Base-by-base conservation (phyloP, 2,888 invertebrate genomes). In the Caenorhabditis sulstoni region DNA sequence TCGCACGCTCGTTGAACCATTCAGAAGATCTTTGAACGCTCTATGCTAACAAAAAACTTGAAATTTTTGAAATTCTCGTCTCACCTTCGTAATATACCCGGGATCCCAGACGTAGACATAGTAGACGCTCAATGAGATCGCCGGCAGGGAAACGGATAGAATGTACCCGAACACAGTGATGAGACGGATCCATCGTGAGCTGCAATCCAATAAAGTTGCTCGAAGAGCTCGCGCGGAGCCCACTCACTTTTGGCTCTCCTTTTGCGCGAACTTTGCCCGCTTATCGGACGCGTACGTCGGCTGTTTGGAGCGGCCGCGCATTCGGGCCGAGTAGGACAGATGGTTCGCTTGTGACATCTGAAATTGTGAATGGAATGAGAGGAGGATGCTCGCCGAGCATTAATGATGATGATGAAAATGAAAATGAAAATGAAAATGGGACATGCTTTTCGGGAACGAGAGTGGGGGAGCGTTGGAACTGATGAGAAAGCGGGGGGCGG, bases 91-190 rank as follows among this genome's bases (percentile, higher is more conserved):
- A 4, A 79, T 79, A 35, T 79, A 79, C 52, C 78, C 77, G 11
- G 77, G 87, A 81, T 89, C 87, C 89, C 89, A 89, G 16, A 89
- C 74, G 58, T 83, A 83, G 8, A 88, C 81, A 62, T 89, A 89
- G 65, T 88, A 89, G 57, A 87, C 57, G 49, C 84, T 83, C 41
- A 89, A 67, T 1, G 84, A 82, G 20, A 89, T 73, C 3, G 88
- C 89, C 0, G 89, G 89, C 9, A 85, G 81, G 8, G 86, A 88
- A 7, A 89, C 88, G 55, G 84, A 85, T 18, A 88, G 64, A 18
- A 89, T 86, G 74, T 89, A 89, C 22, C 87, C 87, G 39, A 87
- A 71, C 3, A 89, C 89, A 14, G 89, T 89, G 20, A 87, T 65
- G 37, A 87, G 81, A 12, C 87, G 86, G 16, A 89, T 78, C 87